Evolutionary conservation across 1,140 invertebrate species (phyloP), one percentile per base, ranked within the genome.

Genomic region (Zaprionus vittiger): DNA sequence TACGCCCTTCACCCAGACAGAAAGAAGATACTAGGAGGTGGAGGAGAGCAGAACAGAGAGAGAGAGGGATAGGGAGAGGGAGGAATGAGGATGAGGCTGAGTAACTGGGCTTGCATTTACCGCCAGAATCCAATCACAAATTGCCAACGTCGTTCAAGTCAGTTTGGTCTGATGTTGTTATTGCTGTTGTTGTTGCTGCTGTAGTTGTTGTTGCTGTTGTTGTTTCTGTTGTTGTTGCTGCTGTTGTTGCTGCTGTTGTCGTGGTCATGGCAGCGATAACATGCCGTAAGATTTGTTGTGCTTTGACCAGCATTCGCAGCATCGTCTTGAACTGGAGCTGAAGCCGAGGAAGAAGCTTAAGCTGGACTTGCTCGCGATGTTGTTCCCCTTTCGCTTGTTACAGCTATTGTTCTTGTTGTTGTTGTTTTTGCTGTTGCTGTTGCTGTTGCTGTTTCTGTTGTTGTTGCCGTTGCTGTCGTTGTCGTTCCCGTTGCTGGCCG

Each of bases 71-170:
- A 17, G 7, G 41, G 7, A 17, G 41, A 47, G 9, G 41, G 41
- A 17, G 41, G 15, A 47, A 5, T 26, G 24, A 47, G 41, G n/a
- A 47, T 47, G 41, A 7, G 41, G 41, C 41, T 17, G n/a, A 47
- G 41, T 47, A 47, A 47, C 55, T 57, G 52, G 20, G 44, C 26
- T 67, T 59, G 63, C 64, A 63, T 63, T 77, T 73, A 73, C 63
- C 76, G 69, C 57, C 72, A 67, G 63, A 81, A 79, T 81, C 56
- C 79, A 81, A 81, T 81, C 76, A 79, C 76, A 81, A 81, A 79
- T 81, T 81, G 71, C 76, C 66, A 81, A 62, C 68, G 76, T 74
- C 47, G 79, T 79, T 84, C 37, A 73, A 73, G 59, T 73, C 49
- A 73, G 65, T 15, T 57, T 47, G 65, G 65, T 37, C 22, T 55